phyloP scores from a whole-genome alignment of 2,113 vertebrate genomes.

The Ammodramus savannarum region DNA sequence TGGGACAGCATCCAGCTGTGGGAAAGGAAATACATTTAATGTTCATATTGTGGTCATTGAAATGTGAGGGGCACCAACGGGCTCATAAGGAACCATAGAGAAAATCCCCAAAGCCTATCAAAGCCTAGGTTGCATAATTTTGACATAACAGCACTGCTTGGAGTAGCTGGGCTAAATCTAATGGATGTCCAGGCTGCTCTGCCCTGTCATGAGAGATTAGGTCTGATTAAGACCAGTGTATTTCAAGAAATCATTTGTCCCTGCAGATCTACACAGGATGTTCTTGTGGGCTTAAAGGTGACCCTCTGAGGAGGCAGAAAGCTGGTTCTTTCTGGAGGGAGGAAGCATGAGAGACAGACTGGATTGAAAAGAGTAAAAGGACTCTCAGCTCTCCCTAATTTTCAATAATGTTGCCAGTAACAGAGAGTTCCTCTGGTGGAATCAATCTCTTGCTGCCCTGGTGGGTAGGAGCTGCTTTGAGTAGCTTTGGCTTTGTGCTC shows the following conservation, averaged over 20 bases:
- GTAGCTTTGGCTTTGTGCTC: background rate
- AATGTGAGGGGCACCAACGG: slow-evolving; percentile 31
- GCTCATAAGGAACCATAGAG: slow-evolving; percentile 29
- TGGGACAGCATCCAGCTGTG: slow-evolving; percentile 60
- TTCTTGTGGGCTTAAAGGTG: slow-evolving; percentile 2
- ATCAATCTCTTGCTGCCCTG: background rate
- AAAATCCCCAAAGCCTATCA: slow-evolving; percentile 54
- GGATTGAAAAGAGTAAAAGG: background rate
- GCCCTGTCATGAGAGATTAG: slow-evolving; percentile 32
- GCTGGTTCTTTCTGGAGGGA: background rate
- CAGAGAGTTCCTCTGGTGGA: background rate
- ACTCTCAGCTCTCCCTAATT: background rate
- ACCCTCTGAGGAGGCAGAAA: background rate
- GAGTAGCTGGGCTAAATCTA: slow-evolving; percentile 29
- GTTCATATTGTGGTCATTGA: slow-evolving; percentile 30
- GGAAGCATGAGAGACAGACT: background rate
- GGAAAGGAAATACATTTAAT: slow-evolving; percentile 52
- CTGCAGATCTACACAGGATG: background rate
- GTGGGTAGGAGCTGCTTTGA: background rate
- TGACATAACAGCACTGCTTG: slow-evolving; percentile 10
- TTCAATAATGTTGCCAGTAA: background rate
- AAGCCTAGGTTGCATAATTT: slow-evolving; percentile 31
- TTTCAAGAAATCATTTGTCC: background rate
- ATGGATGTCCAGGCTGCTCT: background rate
- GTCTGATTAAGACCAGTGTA: slow-evolving; percentile 27